These are phyloP conservation scores for Gymnorhina tibicen DNA, from an alignment of 2,113 vertebrate species.

Conservation along the genomic window DNA sequence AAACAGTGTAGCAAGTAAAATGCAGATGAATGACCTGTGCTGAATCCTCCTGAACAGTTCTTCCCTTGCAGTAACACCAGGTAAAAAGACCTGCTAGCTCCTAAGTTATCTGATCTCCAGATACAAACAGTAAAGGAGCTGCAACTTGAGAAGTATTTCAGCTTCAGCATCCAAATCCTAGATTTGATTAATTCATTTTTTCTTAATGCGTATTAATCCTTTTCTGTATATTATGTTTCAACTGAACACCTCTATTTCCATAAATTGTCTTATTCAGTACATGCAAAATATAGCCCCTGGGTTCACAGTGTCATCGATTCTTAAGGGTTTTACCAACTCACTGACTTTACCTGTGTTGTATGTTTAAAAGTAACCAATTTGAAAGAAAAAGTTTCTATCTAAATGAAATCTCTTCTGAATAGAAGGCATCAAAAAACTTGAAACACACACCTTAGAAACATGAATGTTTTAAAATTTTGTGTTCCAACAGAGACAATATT, in stretches of 20 bases:
- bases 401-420: neutral
- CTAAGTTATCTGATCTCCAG: neutral
- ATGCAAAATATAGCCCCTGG: neutral
- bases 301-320: neutral
- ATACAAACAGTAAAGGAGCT: neutral
- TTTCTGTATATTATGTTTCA: neutral
- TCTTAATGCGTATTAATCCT: neutral
- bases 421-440: neutral
- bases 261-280: neutral
- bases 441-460: neutral
- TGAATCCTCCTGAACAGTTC: neutral
- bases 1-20: neutral
- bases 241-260: neutral
- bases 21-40: neutral
- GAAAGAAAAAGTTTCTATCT: neutral
- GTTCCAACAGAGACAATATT: neutral
- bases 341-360: neutral
- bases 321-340: neutral
- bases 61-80: neutral
- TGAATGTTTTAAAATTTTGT: rapidly evolving
- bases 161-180: neutral
- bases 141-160: neutral
- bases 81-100: neutral
- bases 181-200: neutral
- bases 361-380: neutral